phyloP scores from a whole-genome alignment of 2,113 vertebrate species.

The Periophthalmus modestus region DNA sequence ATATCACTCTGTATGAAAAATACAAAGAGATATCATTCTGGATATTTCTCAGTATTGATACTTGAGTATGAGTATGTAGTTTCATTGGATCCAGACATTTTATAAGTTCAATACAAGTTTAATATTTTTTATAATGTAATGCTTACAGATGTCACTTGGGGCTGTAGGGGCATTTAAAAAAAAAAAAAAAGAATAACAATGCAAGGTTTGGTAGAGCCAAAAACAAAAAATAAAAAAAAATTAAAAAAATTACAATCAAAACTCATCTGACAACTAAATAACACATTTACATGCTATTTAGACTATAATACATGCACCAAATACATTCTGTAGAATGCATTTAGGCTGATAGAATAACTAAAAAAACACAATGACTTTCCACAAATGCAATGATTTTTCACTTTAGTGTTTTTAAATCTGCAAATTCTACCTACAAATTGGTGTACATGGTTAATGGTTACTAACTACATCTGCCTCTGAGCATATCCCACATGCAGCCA shows the following conservation, averaged over 20 bases:
- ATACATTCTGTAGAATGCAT: too few species aligned
- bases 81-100: background rate
- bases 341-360: too few species aligned
- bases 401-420: background rate
- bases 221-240: background rate
- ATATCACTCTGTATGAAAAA: too few species aligned
- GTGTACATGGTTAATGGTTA: background rate
- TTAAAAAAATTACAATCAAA: too few species aligned
- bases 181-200: background rate
- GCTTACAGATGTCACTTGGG: background rate
- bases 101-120: background rate
- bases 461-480: too few species aligned
- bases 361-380: too few species aligned
- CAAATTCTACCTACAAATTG: background rate
- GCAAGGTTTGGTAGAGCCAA: background rate
- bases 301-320: too few species aligned
- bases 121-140: background rate
- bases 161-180: background rate
- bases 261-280: too few species aligned
- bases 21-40: too few species aligned
- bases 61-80: background rate
- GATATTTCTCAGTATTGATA: background rate
- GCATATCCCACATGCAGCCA: too few species aligned
- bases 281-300: too few species aligned
- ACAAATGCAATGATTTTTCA: too few species aligned